Evolutionary conservation across 2,888 invertebrate genomes (phyloP).

Genomic region (Euproctis similis): DNA sequence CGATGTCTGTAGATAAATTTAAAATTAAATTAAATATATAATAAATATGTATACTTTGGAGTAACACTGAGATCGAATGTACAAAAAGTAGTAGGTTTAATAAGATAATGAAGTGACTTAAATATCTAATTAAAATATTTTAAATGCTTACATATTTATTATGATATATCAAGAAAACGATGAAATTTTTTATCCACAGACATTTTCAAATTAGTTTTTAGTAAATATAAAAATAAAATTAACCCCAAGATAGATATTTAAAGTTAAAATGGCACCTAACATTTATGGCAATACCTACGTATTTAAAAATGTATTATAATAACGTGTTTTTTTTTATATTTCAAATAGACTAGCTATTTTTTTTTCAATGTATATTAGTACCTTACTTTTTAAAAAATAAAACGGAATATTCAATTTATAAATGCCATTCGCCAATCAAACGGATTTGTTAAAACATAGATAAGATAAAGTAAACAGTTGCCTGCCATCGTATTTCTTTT

Average conservation of each 20-base stretch:
- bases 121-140: no score
- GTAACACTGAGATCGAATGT: slow-evolving; percentile 7
- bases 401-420: no score
- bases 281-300: slow-evolving; percentile 9
- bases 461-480: no score
- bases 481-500: no score
- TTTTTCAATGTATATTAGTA: no score
- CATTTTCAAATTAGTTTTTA: slow-evolving; percentile 11
- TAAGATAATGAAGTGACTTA: no score
- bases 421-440: no score
- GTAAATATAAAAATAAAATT: slow-evolving; percentile 20
- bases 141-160: no score
- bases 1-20: slow-evolving; percentile 17
- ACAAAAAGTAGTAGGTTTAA: no score
- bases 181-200: slow-evolving; percentile 16
- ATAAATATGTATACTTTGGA: slow-evolving; percentile 4
- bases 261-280: slow-evolving; percentile 9
- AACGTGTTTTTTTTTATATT: slow-evolving; percentile 1
- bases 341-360: slow-evolving; percentile 4
- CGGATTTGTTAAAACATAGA: no score
- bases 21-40: slow-evolving; percentile 5
- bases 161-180: no score
- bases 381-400: no score
- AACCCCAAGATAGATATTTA: slow-evolving; percentile 11
- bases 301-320: not conserved